These are phyloP conservation scores for Neoascia interrupta DNA, from an alignment of 2,888 invertebrate genomes.

Conservation along the genomic window DNA sequence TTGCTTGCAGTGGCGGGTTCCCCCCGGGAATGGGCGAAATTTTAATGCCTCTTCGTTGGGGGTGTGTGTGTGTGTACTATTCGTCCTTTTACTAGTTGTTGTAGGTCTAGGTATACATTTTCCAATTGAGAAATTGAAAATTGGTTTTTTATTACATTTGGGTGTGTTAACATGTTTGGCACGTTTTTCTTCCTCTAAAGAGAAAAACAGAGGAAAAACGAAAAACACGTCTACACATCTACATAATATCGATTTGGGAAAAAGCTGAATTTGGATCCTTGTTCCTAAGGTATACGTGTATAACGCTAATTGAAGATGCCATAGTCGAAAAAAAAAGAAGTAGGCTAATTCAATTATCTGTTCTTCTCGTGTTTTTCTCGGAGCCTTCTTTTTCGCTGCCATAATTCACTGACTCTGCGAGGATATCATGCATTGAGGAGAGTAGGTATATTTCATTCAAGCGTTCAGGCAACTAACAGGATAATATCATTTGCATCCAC, in stretches of 20 bases:
- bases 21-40: conserved; percentile 1
- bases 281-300: conserved; percentile 24
- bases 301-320: conserved; percentile 54
- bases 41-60: too few species aligned
- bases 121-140: conserved; percentile 60
- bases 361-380: not conserved
- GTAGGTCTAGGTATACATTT: conserved; percentile 23
- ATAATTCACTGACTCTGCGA: not conserved
- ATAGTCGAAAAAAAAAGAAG: conserved; percentile 43
- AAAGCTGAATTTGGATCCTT: conserved; percentile 15
- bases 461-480: conserved; percentile 2
- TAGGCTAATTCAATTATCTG: conserved; percentile 43
- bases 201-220: not conserved
- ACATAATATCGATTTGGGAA: conserved; percentile 22
- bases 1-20: conserved; percentile 28
- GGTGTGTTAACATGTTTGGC: conserved; percentile 34
- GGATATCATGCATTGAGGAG: conserved; percentile 1
- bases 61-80: not conserved
- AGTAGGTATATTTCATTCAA: too few species aligned
- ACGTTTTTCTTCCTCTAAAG: conserved; percentile 19
- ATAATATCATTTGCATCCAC: conserved; percentile 55
- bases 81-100: not conserved
- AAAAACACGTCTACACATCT: conserved; percentile 4
- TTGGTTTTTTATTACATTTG: conserved; percentile 53
- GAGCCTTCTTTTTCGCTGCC: not conserved